Conservation (phyloP, 2,797 vertebrate genomes). For the Pseudotriccus pelzelni region DNA sequence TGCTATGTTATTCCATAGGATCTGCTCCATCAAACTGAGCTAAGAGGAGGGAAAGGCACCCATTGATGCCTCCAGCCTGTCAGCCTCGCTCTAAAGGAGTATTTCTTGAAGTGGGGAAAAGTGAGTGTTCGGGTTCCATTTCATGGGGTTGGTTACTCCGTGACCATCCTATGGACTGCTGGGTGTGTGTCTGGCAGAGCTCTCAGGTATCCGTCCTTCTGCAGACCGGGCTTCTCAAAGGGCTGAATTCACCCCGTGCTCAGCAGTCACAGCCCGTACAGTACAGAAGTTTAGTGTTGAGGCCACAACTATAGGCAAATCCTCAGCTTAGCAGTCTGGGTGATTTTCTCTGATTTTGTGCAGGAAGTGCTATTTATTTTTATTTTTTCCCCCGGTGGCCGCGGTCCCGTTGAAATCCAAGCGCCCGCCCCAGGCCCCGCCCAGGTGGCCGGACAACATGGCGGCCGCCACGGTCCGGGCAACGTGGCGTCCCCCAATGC, state of each 20-base stretch:
- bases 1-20: neutral
- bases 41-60: neutral
- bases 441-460: too few relatives aligned
- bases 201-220: too few relatives aligned
- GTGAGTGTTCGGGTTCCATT: rapidly evolving
- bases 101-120: neutral
- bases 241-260: neutral
- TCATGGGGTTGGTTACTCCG: neutral
- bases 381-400: too few relatives aligned
- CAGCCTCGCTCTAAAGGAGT: neutral
- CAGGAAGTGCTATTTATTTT: neutral
- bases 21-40: neutral
- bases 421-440: too few relatives aligned
- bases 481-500: too few relatives aligned
- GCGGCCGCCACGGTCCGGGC: too few relatives aligned
- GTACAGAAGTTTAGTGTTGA: neutral
- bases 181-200: neutral
- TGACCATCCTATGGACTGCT: neutral
- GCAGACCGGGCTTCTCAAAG: rapidly evolving
- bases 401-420: too few relatives aligned
- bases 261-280: neutral
- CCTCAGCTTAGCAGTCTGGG: neutral
- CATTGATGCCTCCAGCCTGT: neutral
- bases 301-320: neutral
- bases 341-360: neutral